A percentile compares a stretch with the other conserved stretches of the same genome.
Evolutionary conservation across 2,888 invertebrate species (phyloP).

Genomic region (Pachliopta kotzebuea): DNA sequence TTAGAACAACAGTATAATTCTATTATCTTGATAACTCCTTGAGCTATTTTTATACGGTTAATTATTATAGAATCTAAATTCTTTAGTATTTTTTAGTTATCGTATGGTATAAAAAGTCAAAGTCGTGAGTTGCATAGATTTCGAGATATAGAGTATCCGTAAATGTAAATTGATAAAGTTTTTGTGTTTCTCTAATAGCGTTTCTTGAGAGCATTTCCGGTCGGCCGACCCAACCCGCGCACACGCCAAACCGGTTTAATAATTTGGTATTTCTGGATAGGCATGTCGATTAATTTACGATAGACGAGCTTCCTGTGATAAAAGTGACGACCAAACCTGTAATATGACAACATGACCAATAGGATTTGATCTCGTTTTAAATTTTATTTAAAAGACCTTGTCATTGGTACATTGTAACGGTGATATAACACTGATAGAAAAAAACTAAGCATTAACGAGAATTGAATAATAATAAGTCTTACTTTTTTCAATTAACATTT

Average conservation of each 20-base stretch:
- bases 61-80: neutral
- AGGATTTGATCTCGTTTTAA: constrained; percentile 43
- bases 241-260: constrained; percentile 73
- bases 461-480: neutral
- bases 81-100: neutral
- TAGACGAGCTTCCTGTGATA: constrained; percentile 65
- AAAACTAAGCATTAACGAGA: neutral
- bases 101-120: neutral
- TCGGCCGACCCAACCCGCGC: constrained; percentile 32
- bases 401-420: constrained; percentile 42
- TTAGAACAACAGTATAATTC: constrained; percentile 8
- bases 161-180: constrained; percentile 27
- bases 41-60: neutral
- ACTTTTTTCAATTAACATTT: too few relatives aligned
- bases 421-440: neutral
- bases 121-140: neutral
- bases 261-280: constrained; percentile 58
- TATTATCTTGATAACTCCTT: constrained; percentile 5
- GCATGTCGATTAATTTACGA: constrained; percentile 65
- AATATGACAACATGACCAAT: constrained; percentile 50
- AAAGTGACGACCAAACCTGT: constrained; percentile 47
- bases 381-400: constrained; percentile 43
- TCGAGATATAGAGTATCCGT: constrained; percentile 30
- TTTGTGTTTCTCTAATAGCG: constrained; percentile 31
- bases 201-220: constrained; percentile 42